phyloP scores from a whole-genome alignment of 1,140 invertebrate genomes.

The Polypedilum vanderplanki region DNA sequence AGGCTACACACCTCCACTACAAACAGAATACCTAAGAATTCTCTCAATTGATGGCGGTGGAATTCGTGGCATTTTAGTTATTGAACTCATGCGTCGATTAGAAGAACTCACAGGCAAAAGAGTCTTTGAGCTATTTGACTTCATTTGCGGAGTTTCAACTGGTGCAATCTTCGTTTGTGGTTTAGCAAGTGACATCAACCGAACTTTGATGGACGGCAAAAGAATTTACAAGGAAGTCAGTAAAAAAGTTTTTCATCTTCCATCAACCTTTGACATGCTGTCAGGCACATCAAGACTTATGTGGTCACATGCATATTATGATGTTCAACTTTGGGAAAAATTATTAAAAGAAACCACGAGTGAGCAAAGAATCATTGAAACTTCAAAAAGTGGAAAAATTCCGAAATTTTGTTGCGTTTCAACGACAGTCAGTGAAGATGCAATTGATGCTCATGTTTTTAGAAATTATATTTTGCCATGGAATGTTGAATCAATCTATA shows the following conservation, averaged over 20 bases:
- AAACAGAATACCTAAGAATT: conserved; percentile 68
- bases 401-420: conserved; percentile 52
- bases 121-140: conserved; percentile 74
- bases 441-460: conserved; percentile 21
- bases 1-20: conserved; percentile 64
- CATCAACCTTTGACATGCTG: conserved; percentile 43
- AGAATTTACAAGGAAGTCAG: conserved; percentile 63
- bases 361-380: conserved; percentile 44
- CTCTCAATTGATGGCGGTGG: conserved; percentile 87
- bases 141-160: conserved; percentile 86
- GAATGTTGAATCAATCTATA: conserved; percentile 67
- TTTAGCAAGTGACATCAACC: conserved; percentile 42
- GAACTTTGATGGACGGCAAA: conserved; percentile 54
- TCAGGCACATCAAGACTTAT: conserved; percentile 72
- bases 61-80: conserved; percentile 71
- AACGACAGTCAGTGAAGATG: neutral
- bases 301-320: conserved; percentile 85
- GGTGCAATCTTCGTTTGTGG: conserved; percentile 68
- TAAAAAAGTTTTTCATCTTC: conserved; percentile 64
- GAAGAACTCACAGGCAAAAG: conserved; percentile 62
- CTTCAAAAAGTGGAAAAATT: neutral
- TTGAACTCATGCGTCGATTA: conserved; percentile 70
- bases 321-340: conserved; percentile 77
- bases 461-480: conserved; percentile 80
- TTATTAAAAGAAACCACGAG: conserved; percentile 67